A percentile compares a stretch with the other conserved stretches of the same genome.
phyloP scores from a whole-genome alignment of 2,797 vertebrate species.

The Oceanodroma leucorhoa region DNA sequence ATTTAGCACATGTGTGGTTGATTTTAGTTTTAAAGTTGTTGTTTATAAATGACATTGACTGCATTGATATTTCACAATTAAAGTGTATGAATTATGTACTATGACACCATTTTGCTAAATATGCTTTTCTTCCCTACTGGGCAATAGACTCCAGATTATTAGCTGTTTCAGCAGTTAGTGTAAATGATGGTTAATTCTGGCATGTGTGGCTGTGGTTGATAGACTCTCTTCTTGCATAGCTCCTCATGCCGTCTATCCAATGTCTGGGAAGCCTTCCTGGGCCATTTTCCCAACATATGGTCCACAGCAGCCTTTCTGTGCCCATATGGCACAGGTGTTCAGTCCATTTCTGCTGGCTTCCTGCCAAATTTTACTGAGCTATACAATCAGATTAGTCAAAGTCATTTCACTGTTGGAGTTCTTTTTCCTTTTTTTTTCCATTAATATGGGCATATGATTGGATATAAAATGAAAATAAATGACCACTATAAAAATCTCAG shows the following conservation, averaged over 20 bases:
- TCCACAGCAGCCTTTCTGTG: conserved; percentile 37
- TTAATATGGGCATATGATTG: neutral
- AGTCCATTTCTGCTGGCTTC: conserved; percentile 30
- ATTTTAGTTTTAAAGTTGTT: neutral
- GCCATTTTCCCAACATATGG: conserved; percentile 23
- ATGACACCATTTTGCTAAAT: neutral
- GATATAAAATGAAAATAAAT: neutral
- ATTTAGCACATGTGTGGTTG: neutral
- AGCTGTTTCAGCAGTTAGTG: neutral
- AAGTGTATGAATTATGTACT: neutral
- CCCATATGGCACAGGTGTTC: conserved; percentile 38
- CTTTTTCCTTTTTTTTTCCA: neutral
- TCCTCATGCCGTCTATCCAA: neutral
- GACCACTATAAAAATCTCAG: neutral
- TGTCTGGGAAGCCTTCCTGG: neutral
- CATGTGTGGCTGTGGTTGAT: neutral
- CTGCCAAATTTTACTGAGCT: conserved; percentile 42
- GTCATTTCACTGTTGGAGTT: neutral
- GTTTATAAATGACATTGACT: neutral
- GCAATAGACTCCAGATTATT: neutral
- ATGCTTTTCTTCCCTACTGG: neutral
- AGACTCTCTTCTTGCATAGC: neutral
- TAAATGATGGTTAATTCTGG: neutral
- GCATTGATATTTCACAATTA: neutral
- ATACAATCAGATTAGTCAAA: conserved; percentile 51